A percentile compares a stretch with the other conserved stretches of the same genome.
Conservation (phyloP, 2,888 invertebrate genomes). For the Aethes cnicana region DNA sequence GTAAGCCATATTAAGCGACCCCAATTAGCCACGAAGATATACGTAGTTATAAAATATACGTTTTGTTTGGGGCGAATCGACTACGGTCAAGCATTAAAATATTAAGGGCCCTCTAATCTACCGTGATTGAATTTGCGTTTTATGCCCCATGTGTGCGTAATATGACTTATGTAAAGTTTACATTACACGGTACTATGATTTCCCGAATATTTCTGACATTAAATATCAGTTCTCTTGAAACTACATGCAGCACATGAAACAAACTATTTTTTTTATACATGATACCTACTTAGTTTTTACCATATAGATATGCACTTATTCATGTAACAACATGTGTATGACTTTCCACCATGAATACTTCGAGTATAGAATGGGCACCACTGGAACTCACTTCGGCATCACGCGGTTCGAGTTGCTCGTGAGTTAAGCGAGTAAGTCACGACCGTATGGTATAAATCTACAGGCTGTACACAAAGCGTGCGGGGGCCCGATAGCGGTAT, state of each 20-base stretch:
- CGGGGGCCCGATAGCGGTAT: constrained; percentile 74
- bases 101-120: constrained; percentile 77
- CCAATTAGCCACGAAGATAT: constrained; percentile 79
- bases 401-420: constrained; percentile 23
- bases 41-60: constrained; percentile 64
- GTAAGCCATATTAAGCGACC: constrained; percentile 81
- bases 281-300: too few species aligned
- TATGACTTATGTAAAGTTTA: constrained; percentile 57
- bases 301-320: too few species aligned
- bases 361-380: background rate
- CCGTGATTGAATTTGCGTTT: constrained; percentile 81
- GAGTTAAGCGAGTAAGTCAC: constrained; percentile 52
- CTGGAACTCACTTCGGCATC: background rate
- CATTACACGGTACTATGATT: constrained; percentile 42
- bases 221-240: too few species aligned
- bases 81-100: constrained; percentile 81
- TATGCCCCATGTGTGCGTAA: constrained; percentile 53
- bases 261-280: background rate
- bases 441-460: constrained; percentile 77
- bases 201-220: constrained; percentile 26
- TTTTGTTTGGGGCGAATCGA: constrained; percentile 66
- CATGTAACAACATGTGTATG: too few species aligned
- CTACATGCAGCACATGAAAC: too few species aligned
- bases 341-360: too few species aligned
- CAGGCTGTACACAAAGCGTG: constrained; percentile 79